These are phyloP conservation scores for Synergus itoensis DNA, from an alignment of 2,888 invertebrate species.

Conservation along the genomic window DNA sequence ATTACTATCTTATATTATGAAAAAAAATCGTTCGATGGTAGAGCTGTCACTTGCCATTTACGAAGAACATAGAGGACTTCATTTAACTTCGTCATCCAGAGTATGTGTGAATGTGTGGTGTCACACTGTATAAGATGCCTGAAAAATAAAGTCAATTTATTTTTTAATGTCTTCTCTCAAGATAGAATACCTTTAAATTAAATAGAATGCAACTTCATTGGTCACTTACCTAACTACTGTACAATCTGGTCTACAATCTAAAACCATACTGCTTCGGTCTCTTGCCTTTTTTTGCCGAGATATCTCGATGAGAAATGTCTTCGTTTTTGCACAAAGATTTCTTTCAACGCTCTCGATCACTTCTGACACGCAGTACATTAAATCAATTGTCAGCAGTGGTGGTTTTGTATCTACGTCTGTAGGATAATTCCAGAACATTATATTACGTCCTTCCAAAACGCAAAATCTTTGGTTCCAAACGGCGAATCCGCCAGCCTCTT, in stretches of 20 bases:
- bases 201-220: neutral
- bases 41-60: slow-evolving; percentile 70
- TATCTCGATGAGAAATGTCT: slow-evolving; percentile 76
- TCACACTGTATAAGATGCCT: slow-evolving; percentile 78
- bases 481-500: slow-evolving; percentile 72
- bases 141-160: slow-evolving; percentile 44
- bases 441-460: slow-evolving; percentile 75
- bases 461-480: slow-evolving; percentile 82
- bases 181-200: neutral
- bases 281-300: slow-evolving; percentile 51
- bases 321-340: slow-evolving; percentile 78
- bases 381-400: slow-evolving; percentile 72
- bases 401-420: slow-evolving; percentile 73
- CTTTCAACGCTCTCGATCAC: slow-evolving; percentile 74
- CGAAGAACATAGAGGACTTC: slow-evolving; percentile 75
- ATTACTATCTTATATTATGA: too few species aligned
- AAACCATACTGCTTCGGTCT: slow-evolving; percentile 58
- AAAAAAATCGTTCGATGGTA: too few species aligned
- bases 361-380: slow-evolving; percentile 72
- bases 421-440: slow-evolving; percentile 80
- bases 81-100: slow-evolving; percentile 79
- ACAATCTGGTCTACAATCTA: slow-evolving; percentile 53
- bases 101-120: slow-evolving; percentile 76
- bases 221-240: slow-evolving; percentile 60
- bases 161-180: neutral